A percentile compares a stretch with the other conserved stretches of the same genome.
phyloP scores from a whole-genome alignment of 2,113 vertebrate species.

The Mirounga angustirostris region DNA sequence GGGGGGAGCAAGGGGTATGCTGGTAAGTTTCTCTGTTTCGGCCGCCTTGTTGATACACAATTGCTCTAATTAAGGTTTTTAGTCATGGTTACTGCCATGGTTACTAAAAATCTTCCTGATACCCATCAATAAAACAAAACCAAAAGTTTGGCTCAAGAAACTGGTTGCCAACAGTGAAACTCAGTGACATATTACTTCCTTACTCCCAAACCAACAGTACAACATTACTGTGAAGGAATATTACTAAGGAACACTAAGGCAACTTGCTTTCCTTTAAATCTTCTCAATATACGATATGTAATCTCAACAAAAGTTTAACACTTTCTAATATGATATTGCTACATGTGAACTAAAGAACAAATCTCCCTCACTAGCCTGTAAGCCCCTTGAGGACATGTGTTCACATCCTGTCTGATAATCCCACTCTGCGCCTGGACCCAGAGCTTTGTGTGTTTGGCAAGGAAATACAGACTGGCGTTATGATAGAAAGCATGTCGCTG shows the following conservation, averaged over 20 bases:
- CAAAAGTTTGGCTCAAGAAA: constrained; percentile 39
- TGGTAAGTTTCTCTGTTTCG: not conserved
- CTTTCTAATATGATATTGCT: not conserved
- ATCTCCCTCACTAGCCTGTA: not conserved
- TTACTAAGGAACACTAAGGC: not conserved
- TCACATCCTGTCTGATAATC: not conserved
- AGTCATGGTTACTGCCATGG: not conserved
- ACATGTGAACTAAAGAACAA: not conserved
- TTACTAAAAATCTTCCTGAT: constrained; percentile 44
- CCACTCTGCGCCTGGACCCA: not conserved
- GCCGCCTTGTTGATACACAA: not conserved
- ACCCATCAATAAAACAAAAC: not conserved
- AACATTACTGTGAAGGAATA: not conserved
- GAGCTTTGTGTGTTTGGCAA: not conserved
- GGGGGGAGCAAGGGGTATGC: not conserved
- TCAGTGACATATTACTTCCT: not conserved
- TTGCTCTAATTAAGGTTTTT: not conserved
- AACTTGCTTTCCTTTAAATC: not conserved
- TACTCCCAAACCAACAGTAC: not conserved
- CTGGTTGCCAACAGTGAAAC: not conserved
- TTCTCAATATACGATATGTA: not conserved
- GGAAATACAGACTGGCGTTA: not conserved
- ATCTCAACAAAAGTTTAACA: not conserved
- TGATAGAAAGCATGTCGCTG: not conserved
- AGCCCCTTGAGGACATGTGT: not conserved